Evolutionary conservation across 2,888 invertebrate genomes (phyloP).

Genomic region (Leptopilina drosophilae): DNA sequence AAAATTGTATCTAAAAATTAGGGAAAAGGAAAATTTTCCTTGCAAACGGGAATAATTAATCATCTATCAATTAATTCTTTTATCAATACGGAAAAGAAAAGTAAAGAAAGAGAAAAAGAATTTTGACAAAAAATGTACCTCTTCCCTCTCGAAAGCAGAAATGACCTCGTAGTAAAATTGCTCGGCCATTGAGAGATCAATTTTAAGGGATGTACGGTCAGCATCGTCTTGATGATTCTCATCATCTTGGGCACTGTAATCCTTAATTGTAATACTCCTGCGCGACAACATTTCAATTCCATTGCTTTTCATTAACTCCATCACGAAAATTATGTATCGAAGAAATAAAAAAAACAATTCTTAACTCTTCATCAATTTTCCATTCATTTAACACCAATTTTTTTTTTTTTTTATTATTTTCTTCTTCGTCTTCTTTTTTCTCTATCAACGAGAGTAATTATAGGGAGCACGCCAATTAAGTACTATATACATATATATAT

Average conservation of each 20-base stretch:
- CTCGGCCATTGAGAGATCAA: conserved; percentile 74
- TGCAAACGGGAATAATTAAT: too few species aligned
- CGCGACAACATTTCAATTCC: conserved; percentile 74
- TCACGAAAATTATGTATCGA: conserved; percentile 47
- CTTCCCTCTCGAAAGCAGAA: conserved; percentile 74
- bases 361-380: conserved; percentile 13
- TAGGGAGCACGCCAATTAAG: conserved; percentile 22
- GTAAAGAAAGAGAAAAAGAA: neutral
- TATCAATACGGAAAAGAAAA: too few species aligned
- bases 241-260: conserved; percentile 65
- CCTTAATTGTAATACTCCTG: conserved; percentile 71
- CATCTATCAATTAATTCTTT: too few species aligned
- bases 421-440: neutral
- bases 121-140: conserved; percentile 63
- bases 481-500: conserved; percentile 18
- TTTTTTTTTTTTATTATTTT: neutral
- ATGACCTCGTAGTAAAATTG: conserved; percentile 76
- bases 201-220: conserved; percentile 70
- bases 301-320: conserved; percentile 73
- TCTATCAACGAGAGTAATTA: conserved; percentile 5
- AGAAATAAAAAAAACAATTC: neutral
- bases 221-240: conserved; percentile 62
- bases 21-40: too few species aligned
- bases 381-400: neutral
- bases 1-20: too few species aligned